phyloP scores from a whole-genome alignment of 2,113 vertebrate species.

The Misgurnus mizolepis region DNA sequence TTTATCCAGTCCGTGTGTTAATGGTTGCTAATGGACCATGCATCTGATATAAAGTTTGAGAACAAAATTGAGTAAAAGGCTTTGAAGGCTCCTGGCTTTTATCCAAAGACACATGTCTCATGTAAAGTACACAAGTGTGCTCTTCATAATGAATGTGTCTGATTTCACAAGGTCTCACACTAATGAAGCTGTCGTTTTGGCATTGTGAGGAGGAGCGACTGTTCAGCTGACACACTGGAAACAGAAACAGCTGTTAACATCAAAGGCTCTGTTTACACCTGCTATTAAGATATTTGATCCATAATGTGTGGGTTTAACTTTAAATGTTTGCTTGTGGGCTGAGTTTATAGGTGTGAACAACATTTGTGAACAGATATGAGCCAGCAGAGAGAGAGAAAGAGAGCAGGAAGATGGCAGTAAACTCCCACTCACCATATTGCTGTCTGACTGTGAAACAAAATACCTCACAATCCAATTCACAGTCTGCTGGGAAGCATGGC shows the following conservation, averaged over 20 bases:
- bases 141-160: constrained; percentile 31
- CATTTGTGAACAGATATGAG: not conserved
- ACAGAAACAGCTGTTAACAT: constrained; percentile 31
- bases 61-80: not conserved
- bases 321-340: not conserved
- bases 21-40: no score
- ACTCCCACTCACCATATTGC: constrained; percentile 27
- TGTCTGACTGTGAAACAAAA: constrained; percentile 27
- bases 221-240: not conserved
- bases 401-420: constrained; percentile 13
- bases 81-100: constrained; percentile 24
- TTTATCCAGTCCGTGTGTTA: no score
- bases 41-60: no score
- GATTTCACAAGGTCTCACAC: constrained; percentile 24
- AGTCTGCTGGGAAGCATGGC: constrained; percentile 16
- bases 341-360: not conserved
- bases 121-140: constrained; percentile 12
- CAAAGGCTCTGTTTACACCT: no score
- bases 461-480: constrained; percentile 8
- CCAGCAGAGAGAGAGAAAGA: not conserved
- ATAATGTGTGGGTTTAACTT: no score
- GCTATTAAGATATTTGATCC: no score
- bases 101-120: constrained; percentile 9
- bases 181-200: constrained; percentile 38
- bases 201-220: constrained; percentile 22